Base-by-base conservation (phyloP, 2,888 invertebrate genomes). In the Dermolepida albohirtum region DNA sequence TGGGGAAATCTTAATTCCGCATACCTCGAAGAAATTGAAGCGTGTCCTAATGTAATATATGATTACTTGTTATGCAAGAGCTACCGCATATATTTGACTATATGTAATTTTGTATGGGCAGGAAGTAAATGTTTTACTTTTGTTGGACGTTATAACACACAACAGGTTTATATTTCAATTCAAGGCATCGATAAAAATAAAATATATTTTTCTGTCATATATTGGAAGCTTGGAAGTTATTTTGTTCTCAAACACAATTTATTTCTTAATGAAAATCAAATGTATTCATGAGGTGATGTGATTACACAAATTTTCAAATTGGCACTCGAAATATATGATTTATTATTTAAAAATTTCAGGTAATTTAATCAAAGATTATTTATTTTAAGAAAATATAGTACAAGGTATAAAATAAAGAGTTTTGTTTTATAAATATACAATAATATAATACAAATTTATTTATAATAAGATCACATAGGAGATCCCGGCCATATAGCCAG, bases 401-500 rank as follows among this genome's bases (percentile, higher is more conserved):
- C 39, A 62, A 47, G 1, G 11, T 8, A 47, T 47, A 62, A 47
- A 62, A 47, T 62, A 62, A 62, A 34, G 59, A 47, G 44, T 34
- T 34, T 34, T 34, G 34, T 34, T 62, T 47, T 49, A 49, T 62
- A 62, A 62, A 62, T 62, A 34, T 34, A 34, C 34, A 34, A 8
- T 34, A 62, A 62, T 62, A 47, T 62, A 59, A 59, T 59, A 47
- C 22, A 62, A 62, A 62, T 62, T 62, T 62, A 47, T 62, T 62
- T 62, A 62, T 62, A 62, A 47, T 47, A 62, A 62, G 59, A 62
- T 62, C 59, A 62, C 59, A 62, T 47, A 47, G 29, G 47, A 49
- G 34, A 49, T 43, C 47, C 59, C 39, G 39, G 47, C 59, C 2
- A 34, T 34, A 43, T 34, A 14, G 59, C 47, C 59, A 49, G 59